Base-by-base conservation (phyloP, 2,113 vertebrate genomes). In the Mobula birostris region DNA sequence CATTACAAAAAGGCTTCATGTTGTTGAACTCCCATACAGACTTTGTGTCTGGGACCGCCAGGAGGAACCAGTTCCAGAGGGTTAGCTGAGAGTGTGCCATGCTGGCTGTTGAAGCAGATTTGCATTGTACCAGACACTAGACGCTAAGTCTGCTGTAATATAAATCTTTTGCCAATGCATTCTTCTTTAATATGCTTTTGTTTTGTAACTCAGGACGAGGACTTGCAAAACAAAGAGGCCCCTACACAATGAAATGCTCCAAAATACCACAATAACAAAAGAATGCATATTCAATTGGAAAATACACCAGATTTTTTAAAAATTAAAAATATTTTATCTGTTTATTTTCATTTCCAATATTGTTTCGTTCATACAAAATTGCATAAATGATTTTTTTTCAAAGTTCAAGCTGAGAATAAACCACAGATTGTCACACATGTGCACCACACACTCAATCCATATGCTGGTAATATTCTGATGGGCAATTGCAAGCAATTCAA, bases 391-490 rank as follows among this genome's bases (percentile, higher is more conserved):
- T 66, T 63, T 90, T 87, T 83, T 66, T 32, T n/a, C n/a, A 90
- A 85, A 90, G 29, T 66, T 90, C 61, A 90, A 32, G 61, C 61
- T 90, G n/a, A 40, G 85, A 90, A 66, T 66, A 66, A 66, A 66
- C 85, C 85, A 68, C 85, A 90, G 85, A 90, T 66, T 90, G 61
- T 90, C 85, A 90, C 85, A 90, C 85, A 90, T 90, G 61, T 90
- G 85, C 61, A 90, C 61, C 85, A 90, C 85, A 90, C 85, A 90
- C 61, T 66, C 85, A 66, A 66, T 66, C 85, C 85, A 90, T 90
- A 90, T 90, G 85, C 85, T 90, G 61, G 85, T 2, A 66, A 68
- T 90, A 90, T 90, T 90, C 85, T 90, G 85, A 90, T 90, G 85
- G 85, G 85, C 61, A 90, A 90, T 90, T 66, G 63, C 29, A 5